Evolutionary conservation across 2,797 vertebrate genomes (phyloP), one percentile per base, ranked within the genome.

Genomic region (Mus caroli): DNA sequence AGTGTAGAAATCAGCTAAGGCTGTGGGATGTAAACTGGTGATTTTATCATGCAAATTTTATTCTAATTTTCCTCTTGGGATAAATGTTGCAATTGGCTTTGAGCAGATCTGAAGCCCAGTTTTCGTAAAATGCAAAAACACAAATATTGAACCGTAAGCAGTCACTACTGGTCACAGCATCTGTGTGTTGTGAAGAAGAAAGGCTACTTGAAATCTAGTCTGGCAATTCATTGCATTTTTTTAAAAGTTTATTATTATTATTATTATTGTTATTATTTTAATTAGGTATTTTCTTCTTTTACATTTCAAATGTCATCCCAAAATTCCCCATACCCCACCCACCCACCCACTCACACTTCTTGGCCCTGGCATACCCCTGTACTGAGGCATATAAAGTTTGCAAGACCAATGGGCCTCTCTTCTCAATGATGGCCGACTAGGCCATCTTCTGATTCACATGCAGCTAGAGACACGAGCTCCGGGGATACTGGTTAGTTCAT

Each of bases 61-160:
- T 90, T 93, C 84, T 86, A 60, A 95, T 93, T 94, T 87, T 90
- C 15, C 93, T 93, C 80, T 97, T 85, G 73, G 92, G 87, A 88
- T 88, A 94, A 90, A 83, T 10, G 40, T 93, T 92, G 62, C 64
- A 92, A 1, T 40, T 69, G 40, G 24, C 73, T 97, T 90, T 91
- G 34, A 90, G 76, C 34, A 95, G 50, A 90, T 64, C 88, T 78
- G 50, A 88, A 64, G 28, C 17, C 62, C 13, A 69, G 88, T 96
- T 96, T 90, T 24, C 54, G 88, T 83, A 9, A 91, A 50, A 50
- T 50, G 73, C 34, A 96, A 93, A 92, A 91, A 83, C 34, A 91
- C 43, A 90, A 82, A 86, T 89, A 87, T 79, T 96, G 75, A 97
- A 94, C 20, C 10, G 50, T 76, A 71, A 84, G 54, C 28, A 96